Evolutionary conservation across 2,797 vertebrate genomes (phyloP), one percentile per base, ranked within the genome.

Genomic region (Lutjanus campechanus): DNA sequence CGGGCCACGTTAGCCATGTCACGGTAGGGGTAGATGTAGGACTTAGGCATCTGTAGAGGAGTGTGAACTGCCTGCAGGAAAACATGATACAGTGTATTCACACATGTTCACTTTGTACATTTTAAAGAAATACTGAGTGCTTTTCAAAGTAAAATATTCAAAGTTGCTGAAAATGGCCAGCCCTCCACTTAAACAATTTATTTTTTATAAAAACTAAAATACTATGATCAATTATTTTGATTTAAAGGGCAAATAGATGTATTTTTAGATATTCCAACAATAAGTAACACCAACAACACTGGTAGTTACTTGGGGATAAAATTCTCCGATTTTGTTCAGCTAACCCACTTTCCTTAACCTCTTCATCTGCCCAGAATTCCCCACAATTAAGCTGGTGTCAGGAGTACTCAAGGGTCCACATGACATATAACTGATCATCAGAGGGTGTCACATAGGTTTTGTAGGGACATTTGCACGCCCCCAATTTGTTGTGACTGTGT

Each of bases 11-110:
- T 98, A 11, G 94, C 95, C 97, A 99, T 97, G 88, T 91, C 85
- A 15, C 96, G 96, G 91, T 98, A 99, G 7, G 96, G 97, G 91
- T 98, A 97, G 90, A 99, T 96, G 91, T 99, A 99, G 64, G 97
- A 96, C 59, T 97, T 97, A 0, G 98, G 98, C 0, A 97, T 96
- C 92, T 98, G 97, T 12, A 99, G 92, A 1, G 98, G 98, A 0
- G 98, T 98, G 93, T 99, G 98, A 0, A 99, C 98, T 0, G 98
- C 98, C 91, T 99, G 82, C 5, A 16, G 71, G 53, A 19, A 58
- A 64, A 19, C 15, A 19, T 17, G 1, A 41, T 12, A 40, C 8
- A 17, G 2, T 22, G 47, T 20, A 36, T 60, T 77, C 15, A 25
- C 25, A 54, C 29, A 49, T 36, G 29, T 36, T 36, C 29, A 36